Conservation (phyloP, 2,797 vertebrate genomes). For the Syngnathus acus region DNA sequence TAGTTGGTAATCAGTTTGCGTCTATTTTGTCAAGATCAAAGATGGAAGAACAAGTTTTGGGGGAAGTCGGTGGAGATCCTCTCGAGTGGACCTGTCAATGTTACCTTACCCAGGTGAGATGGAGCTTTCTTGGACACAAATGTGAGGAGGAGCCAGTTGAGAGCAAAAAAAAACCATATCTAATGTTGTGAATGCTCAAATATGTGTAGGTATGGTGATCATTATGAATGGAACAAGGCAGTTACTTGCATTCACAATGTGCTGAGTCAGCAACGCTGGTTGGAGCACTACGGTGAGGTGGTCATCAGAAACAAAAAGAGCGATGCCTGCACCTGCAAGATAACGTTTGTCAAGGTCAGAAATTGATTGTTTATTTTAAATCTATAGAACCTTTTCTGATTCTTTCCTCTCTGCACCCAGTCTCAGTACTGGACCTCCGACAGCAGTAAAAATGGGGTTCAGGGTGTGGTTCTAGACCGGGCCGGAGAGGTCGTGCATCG, state of each 20-base stretch:
- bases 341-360: conserved; percentile 86
- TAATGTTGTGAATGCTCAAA: background rate
- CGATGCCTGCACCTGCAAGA: conserved; percentile 81
- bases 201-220: conserved; percentile 76
- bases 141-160: too few relatives aligned
- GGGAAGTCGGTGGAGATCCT: conserved; percentile 89
- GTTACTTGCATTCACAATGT: conserved; percentile 93
- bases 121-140: background rate
- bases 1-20: background rate
- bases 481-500: conserved; percentile 80
- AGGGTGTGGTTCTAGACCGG: conserved; percentile 79
- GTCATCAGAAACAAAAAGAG: conserved; percentile 79
- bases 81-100: conserved; percentile 79
- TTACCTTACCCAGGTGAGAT: conserved; percentile 77
- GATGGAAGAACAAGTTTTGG: conserved; percentile 96
- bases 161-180: too few relatives aligned
- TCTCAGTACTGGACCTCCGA: conserved; percentile 82
- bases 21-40: conserved; percentile 71
- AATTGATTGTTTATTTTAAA: background rate
- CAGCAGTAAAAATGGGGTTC: conserved; percentile 78
- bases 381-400: background rate
- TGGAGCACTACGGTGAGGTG: conserved; percentile 93
- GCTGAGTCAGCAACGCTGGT: conserved; percentile 83
- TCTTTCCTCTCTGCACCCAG: conserved; percentile 43
- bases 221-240: conserved; percentile 91